Evolutionary conservation across 1,140 invertebrate species (phyloP), one percentile per base, ranked within the genome.

Genomic region (Macrocentrus cingulum): DNA sequence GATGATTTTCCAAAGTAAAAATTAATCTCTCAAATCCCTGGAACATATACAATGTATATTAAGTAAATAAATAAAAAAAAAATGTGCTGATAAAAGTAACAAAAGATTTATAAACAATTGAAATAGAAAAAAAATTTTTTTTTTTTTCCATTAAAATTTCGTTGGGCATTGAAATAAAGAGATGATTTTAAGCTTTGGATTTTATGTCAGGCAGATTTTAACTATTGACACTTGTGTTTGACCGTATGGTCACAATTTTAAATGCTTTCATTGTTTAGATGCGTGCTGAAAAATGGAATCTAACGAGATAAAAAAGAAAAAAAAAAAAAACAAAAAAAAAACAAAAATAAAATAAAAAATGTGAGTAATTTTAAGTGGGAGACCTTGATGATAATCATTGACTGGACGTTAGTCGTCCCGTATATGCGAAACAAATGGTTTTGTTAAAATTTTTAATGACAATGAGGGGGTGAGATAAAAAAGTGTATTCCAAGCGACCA

Each of bases 261-360:
- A n/a, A n/a, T 68, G 73, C 73, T 76, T 75, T 75, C 61, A 71
- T 75, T 72, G 68, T 75, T 76, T 76, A 74, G 71, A 74, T 74
- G 70, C 69, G 66, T 70, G 68, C 68, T 70, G 19, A 41, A 56
- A 44, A 39, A 56, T 34, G 42, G 29, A 55, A 45, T 68, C 69
- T 68, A 70, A 70, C 62, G 60, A 62, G 51, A 61, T 52, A 48
- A 62, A 63, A 56, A 61, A 32, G 49, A 59, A 36, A 59, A 63
- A 50, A 58, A 42, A 60, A 36, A 39, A 20, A 56, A 54, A 57
- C 54, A 61, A 58, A 44, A 23, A 50, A 18, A 55, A 45, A 45
- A 42, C 2, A 36, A 48, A 36, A 54, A 59, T 44, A 56, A 44
- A 59, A 52, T 53, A 18, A 42, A 7, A 20, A 39, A 56, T 50